These are phyloP conservation scores for Pachliopta kotzebuea DNA, from an alignment of 2,888 invertebrate genomes.

Conservation along the genomic window DNA sequence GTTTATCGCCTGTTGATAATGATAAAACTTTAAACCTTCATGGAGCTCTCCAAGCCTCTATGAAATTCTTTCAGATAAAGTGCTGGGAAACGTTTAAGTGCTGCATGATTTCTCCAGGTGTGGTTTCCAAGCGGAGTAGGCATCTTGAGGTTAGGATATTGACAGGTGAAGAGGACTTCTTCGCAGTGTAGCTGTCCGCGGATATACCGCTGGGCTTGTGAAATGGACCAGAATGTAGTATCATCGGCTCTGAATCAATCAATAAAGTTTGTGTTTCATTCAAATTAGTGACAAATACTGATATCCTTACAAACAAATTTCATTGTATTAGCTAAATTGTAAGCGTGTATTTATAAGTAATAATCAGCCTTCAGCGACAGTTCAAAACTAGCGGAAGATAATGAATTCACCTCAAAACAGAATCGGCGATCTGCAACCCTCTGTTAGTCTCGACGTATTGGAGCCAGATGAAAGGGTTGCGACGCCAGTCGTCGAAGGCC, in stretches of 20 bases:
- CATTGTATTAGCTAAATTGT: too few relatives aligned
- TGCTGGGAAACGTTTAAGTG: slow-evolving; percentile 48
- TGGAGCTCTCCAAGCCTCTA: slow-evolving; percentile 49
- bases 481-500: slow-evolving; percentile 54
- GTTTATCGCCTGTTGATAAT: too few relatives aligned
- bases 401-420: slow-evolving; percentile 51
- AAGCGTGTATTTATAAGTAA: too few relatives aligned
- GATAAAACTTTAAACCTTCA: slow-evolving; percentile 48
- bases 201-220: slow-evolving; percentile 64
- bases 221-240: slow-evolving; percentile 60
- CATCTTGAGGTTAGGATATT: slow-evolving; percentile 61
- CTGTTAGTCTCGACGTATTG: slow-evolving; percentile 56
- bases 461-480: slow-evolving; percentile 57
- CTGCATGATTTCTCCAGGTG: slow-evolving; percentile 55
- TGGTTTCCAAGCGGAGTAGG: slow-evolving; percentile 49
- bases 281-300: too few relatives aligned
- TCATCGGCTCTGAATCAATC: slow-evolving; percentile 48
- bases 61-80: slow-evolving; percentile 54
- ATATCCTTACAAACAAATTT: too few relatives aligned
- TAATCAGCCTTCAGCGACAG: too few relatives aligned
- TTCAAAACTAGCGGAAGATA: neutral
- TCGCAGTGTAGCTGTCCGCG: slow-evolving; percentile 60
- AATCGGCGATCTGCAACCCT: slow-evolving; percentile 53
- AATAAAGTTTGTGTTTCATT: neutral
- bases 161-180: slow-evolving; percentile 56